Conservation (phyloP, 2,113 vertebrate species). For the Hippocampus mohnikei region DNA sequence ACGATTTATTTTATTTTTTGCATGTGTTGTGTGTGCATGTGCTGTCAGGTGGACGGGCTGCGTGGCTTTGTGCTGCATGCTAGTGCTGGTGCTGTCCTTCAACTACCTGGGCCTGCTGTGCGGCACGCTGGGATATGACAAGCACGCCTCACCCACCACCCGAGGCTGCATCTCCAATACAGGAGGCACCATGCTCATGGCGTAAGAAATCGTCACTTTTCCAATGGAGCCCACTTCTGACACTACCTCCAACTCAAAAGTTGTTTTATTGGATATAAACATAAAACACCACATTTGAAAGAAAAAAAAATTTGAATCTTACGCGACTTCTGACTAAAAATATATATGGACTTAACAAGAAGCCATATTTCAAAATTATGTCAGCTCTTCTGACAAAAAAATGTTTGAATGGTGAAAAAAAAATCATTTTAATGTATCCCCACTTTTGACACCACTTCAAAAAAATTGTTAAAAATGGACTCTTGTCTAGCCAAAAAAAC, state of each 20-base stretch:
- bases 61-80: constrained; percentile 83
- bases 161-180: constrained; percentile 93
- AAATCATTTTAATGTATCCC: not conserved
- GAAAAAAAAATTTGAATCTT: no score
- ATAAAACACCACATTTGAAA: no score
- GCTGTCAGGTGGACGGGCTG: constrained; percentile 83
- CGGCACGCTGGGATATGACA: constrained; percentile 84
- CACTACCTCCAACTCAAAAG: not conserved
- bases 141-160: constrained; percentile 85
- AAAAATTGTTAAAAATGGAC: no score
- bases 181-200: constrained; percentile 92
- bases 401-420: no score
- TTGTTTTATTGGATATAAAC: not conserved
- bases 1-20: not conserved
- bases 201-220: constrained; percentile 71
- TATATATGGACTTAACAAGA: no score
- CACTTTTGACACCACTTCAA: no score
- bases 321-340: no score
- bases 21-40: not conserved
- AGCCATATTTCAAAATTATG: no score
- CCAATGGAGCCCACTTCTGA: not conserved
- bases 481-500: not conserved
- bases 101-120: constrained; percentile 89
- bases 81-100: constrained; percentile 84
- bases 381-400: no score